These are phyloP conservation scores for Leucopsar rothschildi DNA, from an alignment of 2,113 vertebrate genomes.

Conservation along the genomic window DNA sequence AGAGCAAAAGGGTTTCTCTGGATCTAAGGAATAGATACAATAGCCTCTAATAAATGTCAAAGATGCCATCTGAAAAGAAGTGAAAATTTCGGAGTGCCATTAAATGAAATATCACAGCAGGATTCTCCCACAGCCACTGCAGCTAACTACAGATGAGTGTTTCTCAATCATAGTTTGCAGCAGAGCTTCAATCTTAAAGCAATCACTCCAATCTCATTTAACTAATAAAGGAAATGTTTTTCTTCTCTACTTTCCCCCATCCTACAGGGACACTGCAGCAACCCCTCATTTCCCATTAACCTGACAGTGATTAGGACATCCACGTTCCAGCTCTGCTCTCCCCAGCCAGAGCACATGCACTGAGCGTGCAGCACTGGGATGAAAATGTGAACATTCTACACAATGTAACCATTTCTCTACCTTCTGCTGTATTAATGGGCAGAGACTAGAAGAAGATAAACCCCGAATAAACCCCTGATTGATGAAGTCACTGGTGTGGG, in stretches of 20 bases:
- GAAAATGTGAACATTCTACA: background rate
- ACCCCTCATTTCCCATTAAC: background rate
- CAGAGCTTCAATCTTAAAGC: slow-evolving; percentile 16
- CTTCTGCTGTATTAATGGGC: background rate
- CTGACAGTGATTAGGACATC: background rate
- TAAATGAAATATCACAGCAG: slow-evolving; percentile 29
- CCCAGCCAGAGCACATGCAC: background rate
- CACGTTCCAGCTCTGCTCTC: background rate
- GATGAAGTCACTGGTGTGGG: background rate
- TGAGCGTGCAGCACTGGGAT: background rate
- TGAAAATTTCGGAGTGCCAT: background rate
- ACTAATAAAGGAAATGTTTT: slow-evolving; percentile 31
- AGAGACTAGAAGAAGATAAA: background rate
- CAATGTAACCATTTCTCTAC: background rate
- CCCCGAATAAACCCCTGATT: background rate
- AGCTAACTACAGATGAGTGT: background rate
- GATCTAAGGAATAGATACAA: background rate
- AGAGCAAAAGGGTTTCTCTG: background rate
- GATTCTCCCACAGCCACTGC: slow-evolving; percentile 14
- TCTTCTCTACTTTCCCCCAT: background rate
- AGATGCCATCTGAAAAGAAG: background rate
- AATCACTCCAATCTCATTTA: slow-evolving; percentile 38
- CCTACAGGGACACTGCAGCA: background rate
- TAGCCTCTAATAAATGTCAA: background rate
- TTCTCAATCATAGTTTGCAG: slow-evolving; percentile 1